Conservation (phyloP, 1,140 invertebrate genomes). For the Cotesia glomerata region DNA sequence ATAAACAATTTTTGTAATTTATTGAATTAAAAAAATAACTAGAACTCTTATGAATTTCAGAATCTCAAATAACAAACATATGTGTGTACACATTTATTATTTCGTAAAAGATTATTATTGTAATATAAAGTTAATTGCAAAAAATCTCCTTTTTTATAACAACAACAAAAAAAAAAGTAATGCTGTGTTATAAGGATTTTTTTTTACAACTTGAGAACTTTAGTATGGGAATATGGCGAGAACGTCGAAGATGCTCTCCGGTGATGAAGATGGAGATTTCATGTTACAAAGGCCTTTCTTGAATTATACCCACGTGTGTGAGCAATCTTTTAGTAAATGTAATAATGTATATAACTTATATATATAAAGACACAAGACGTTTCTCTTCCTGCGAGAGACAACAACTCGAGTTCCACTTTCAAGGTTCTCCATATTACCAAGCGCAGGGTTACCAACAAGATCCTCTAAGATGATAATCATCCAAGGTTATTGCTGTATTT, state of each 20-base stretch:
- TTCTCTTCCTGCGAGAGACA: conserved; percentile 32
- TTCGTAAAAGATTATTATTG: too few relatives aligned
- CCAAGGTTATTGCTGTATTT: conserved; percentile 16
- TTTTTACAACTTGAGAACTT: neutral
- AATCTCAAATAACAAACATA: too few relatives aligned
- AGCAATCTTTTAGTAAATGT: neutral
- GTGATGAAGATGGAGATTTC: conserved; percentile 5
- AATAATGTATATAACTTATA: neutral
- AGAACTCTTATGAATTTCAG: too few relatives aligned
- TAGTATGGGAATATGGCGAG: neutral
- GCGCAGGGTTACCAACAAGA: conserved; percentile 29
- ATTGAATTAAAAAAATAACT: too few relatives aligned
- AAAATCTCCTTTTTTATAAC: too few relatives aligned
- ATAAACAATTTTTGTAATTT: too few relatives aligned
- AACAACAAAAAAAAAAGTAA: too few relatives aligned
- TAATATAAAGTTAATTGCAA: too few relatives aligned
- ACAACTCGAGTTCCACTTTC: conserved; percentile 26
- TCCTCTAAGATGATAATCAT: conserved; percentile 14
- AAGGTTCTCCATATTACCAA: conserved; percentile 30
- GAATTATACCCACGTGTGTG: conserved; percentile 9
- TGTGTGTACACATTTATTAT: too few relatives aligned
- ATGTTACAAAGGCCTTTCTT: conserved; percentile 8
- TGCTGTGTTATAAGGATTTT: neutral
- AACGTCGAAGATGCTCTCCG: conserved; percentile 4
- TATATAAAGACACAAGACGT: conserved; percentile 5